These are phyloP conservation scores for Parazoanthus swiftii DNA, from an alignment of 92 coral and sea anemone species.

Conservation along the genomic window DNA sequence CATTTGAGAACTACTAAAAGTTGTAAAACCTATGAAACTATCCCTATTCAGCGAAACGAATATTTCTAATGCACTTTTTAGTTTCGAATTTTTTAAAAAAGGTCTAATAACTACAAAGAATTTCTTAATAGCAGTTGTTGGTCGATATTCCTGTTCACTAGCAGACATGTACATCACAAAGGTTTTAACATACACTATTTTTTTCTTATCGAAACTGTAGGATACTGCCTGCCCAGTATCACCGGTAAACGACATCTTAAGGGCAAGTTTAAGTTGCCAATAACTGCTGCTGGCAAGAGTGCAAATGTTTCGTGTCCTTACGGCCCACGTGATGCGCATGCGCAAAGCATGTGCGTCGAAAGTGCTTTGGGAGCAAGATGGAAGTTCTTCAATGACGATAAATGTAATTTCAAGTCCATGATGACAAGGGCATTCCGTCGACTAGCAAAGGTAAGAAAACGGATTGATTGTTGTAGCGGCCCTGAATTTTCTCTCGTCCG, in stretches of 20 bases:
- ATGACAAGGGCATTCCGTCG: constrained; percentile 6
- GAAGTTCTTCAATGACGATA: background rate
- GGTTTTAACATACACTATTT: background rate
- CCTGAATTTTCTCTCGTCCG: too few species aligned
- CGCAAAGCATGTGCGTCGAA: background rate
- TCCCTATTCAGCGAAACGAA: too few species aligned
- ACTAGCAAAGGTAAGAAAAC: constrained; percentile 3
- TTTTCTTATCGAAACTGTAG: background rate
- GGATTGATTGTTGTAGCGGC: too few species aligned
- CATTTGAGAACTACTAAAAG: too few species aligned
- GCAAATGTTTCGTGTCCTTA: background rate
- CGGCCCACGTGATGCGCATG: background rate
- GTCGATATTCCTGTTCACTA: too few species aligned
- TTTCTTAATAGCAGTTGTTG: too few species aligned
- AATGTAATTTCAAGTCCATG: constrained; percentile 6
- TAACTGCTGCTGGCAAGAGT: background rate
- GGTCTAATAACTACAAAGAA: too few species aligned
- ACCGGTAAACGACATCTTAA: background rate
- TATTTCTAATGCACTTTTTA: too few species aligned
- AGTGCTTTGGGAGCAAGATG: constrained; percentile 20
- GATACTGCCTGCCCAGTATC: constrained; percentile 1
- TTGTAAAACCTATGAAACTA: too few species aligned
- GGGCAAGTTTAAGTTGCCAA: background rate
- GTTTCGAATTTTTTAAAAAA: too few species aligned
- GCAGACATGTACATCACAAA: too few species aligned